A percentile compares a stretch with the other conserved stretches of the same genome.
Conservation (phyloP, 2,113 vertebrate species). For the Chunga burmeisteri region DNA sequence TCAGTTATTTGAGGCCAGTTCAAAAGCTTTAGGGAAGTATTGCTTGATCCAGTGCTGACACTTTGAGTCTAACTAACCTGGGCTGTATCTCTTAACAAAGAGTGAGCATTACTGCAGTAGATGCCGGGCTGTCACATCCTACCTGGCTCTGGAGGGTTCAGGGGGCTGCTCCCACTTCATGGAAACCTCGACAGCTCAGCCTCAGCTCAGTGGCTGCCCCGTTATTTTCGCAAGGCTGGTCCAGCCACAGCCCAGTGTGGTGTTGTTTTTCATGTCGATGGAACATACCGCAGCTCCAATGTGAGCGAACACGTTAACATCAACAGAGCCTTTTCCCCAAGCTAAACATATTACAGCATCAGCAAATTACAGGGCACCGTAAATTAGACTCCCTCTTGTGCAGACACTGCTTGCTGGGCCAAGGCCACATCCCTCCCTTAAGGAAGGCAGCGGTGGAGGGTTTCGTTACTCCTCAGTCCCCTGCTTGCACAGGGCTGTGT, state of each 20-base stretch:
- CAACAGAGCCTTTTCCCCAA: slow-evolving; percentile 57
- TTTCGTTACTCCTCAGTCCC: background rate
- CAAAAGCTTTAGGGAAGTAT: background rate
- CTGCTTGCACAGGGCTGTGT: background rate
- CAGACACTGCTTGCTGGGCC: background rate
- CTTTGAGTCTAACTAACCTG: background rate
- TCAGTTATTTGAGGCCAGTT: background rate
- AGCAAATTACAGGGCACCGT: slow-evolving; percentile 48
- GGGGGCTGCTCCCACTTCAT: background rate
- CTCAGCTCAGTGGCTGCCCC: background rate
- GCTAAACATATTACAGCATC: slow-evolving; percentile 47
- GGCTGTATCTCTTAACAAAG: background rate
- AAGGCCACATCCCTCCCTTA: background rate
- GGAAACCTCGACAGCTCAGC: background rate
- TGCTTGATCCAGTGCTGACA: background rate
- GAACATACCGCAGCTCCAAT: background rate
- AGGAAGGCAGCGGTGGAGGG: background rate
- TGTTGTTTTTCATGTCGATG: background rate
- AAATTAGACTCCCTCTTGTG: slow-evolving; percentile 51
- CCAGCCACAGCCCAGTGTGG: background rate
- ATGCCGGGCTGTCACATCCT: background rate
- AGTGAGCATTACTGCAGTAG: background rate
- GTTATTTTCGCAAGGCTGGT: background rate
- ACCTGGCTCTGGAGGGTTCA: background rate
- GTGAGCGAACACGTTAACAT: background rate